phyloP scores from a whole-genome alignment of 2,888 invertebrate species.

The Norana najaformis region DNA sequence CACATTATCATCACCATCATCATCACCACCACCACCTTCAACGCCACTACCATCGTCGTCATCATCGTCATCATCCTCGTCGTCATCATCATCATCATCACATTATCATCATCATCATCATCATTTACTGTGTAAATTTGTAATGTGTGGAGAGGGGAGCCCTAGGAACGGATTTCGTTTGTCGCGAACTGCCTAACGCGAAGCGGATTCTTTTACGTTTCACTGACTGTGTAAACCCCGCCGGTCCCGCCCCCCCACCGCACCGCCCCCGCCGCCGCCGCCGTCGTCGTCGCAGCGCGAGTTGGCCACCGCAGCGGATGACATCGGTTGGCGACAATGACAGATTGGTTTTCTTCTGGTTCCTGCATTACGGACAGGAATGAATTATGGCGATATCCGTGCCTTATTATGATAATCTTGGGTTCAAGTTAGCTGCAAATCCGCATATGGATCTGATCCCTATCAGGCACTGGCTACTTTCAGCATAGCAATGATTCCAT shows the following conservation, averaged over 20 bases:
- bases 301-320: background rate
- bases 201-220: background rate
- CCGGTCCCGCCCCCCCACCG: too few species aligned
- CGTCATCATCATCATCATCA: too few species aligned
- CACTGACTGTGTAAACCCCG: background rate
- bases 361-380: constrained; percentile 8
- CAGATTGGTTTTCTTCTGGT: constrained; percentile 1
- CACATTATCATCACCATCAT: too few species aligned
- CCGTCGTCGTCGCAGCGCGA: too few species aligned
- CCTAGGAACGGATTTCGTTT: background rate
- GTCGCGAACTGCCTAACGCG: background rate
- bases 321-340: constrained; percentile 20
- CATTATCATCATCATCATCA: too few species aligned
- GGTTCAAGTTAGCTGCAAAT: constrained; percentile 19
- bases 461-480: constrained; percentile 14
- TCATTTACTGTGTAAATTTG: background rate
- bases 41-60: too few species aligned
- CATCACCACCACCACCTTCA: too few species aligned
- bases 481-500: constrained; percentile 8
- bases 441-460: background rate
- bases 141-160: background rate
- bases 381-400: background rate
- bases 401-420: constrained; percentile 25
- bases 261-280: too few species aligned
- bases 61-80: too few species aligned